Evolutionary conservation across 1,140 invertebrate genomes (phyloP), one percentile per base, ranked within the genome.

Genomic region (Plutomurus gul): DNA sequence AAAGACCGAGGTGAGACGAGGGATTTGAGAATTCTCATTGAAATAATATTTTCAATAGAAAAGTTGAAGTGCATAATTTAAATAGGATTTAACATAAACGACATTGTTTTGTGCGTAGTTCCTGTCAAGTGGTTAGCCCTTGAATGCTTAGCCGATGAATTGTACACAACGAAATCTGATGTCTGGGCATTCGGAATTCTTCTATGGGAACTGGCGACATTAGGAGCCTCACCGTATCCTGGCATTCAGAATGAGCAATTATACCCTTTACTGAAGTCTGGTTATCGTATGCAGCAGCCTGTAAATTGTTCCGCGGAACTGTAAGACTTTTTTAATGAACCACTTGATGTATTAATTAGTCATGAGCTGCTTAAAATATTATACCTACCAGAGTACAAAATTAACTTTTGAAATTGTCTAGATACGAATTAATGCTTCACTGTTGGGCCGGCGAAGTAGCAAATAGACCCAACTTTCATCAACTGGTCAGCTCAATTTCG

Each of bases 181-280:
- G 93, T 95, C 1, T 97, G 95, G 95, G 94, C 94, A 25, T 96
- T 93, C 86, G 95, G 95, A 0, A 89, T 96, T 0, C 89, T 97
- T 2, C 87, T 96, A 16, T 97, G 95, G 94, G 95, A 97, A 86
- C 89, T 97, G 82, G 91, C 94, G 0, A 97, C 94, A 0, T 86
- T 96, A 51, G 95, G 93, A 72, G 90, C 92, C 0, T 91, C 91
- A 1, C 93, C 93, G 6, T 94, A 94, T 86, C 93, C 94, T 0
- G 93, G 93, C 39, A 90, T 95, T 13, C 90, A 92, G 27, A 90
- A 93, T 1, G 92, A 95, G 84, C 92, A 93, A 85, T 88, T 96
- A 7, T 94, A 92, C 86, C 90, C 91, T 73, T 86, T 95, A 33
- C 89, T 97, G 0, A 91, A 90, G 79, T 89, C 90, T 7, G 94